Evolutionary conservation across 2,888 invertebrate genomes (phyloP).

Genomic region (Malthinus flaveolus): DNA sequence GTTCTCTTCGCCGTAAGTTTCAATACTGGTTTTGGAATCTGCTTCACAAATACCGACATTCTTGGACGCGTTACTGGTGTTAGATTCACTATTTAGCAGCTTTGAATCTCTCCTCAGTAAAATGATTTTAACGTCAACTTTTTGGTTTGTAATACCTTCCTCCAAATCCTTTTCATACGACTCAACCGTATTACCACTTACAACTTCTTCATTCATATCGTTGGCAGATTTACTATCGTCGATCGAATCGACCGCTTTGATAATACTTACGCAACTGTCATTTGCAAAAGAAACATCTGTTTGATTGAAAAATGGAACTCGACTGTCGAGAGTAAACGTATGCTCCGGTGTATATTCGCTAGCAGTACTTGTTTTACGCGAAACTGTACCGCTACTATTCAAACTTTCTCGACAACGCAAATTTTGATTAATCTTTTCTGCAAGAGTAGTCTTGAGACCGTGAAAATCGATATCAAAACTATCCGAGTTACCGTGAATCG

Average conservation of each 20-base stretch:
- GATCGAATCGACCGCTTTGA: slow-evolving; percentile 30
- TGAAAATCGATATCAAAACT: slow-evolving; percentile 37
- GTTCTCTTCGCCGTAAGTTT: slow-evolving; percentile 29
- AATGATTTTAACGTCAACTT: slow-evolving; percentile 49
- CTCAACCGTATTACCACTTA: background rate
- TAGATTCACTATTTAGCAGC: slow-evolving; percentile 10
- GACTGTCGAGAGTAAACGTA: slow-evolving; percentile 49
- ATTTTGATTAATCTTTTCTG: slow-evolving; percentile 49
- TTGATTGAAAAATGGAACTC: slow-evolving; percentile 32
- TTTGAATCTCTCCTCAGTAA: slow-evolving; percentile 39
- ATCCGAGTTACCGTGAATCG: slow-evolving; percentile 33
- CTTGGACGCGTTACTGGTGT: slow-evolving; percentile 13
- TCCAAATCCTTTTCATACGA: slow-evolving; percentile 5
- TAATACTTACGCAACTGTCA: slow-evolving; percentile 40
- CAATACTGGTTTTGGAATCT: slow-evolving; percentile 6
- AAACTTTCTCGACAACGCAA: slow-evolving; percentile 50
- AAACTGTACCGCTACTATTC: slow-evolving; percentile 55
- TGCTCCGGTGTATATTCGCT: slow-evolving; percentile 63
- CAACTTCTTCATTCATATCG: slow-evolving; percentile 1
- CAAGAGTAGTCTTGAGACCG: slow-evolving; percentile 46
- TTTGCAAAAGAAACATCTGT: slow-evolving; percentile 42
- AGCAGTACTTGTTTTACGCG: slow-evolving; percentile 62
- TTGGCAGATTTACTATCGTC: slow-evolving; percentile 38
- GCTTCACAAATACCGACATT: background rate
- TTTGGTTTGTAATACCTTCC: slow-evolving; percentile 41